Evolutionary conservation across 2,888 invertebrate genomes (phyloP), one percentile per base, ranked within the genome.

Genomic region (Apocheima hispidaria): DNA sequence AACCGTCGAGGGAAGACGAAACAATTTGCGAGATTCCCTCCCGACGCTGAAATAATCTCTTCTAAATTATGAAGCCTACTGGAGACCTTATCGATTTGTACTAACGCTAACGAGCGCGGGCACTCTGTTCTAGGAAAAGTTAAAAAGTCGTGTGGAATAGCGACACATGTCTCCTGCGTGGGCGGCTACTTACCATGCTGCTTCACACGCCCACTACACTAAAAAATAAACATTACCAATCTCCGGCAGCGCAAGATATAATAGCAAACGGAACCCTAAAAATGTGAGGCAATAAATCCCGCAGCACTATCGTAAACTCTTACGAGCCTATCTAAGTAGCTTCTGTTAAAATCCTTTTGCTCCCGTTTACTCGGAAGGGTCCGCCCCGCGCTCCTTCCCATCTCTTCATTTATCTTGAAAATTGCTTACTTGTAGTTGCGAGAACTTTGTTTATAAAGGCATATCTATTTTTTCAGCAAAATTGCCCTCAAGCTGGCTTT

Each of bases 291-390:
- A 71, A 78, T 79, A 79, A 78, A 78, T 74, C 53, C 55, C 50
- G 57, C 69, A 74, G 69, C 73, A 73, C 72, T 69, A 70, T 70
- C 76, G 72, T 71, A 65, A 72, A 70, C 63, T 68, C 71, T 76
- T 73, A 75, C 77, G 78, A 73, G 69, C 61, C 66, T 72, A 73
- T 75, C 79, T 73, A 67, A 75, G 72, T 64, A 75, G 69, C 67
- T 70, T 65, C 68, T 72, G 74, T 72, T 75, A 68, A 72, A 75
- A 72, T 73, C 77, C 73, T 70, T 63, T 65, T 68, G 70, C 58
- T 70, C 61, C 71, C 67, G 65, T 66, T 69, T 64, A 66, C 64
- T n/a, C n/a, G n/a, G 61, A 52, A 70, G 60, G 68, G 69, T 70
- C 65, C 63, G 60, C 72, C 70, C 63, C 66, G 66, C 59, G 57